phyloP scores from a whole-genome alignment of 1,140 invertebrate species.

The Drepana arcuata region DNA sequence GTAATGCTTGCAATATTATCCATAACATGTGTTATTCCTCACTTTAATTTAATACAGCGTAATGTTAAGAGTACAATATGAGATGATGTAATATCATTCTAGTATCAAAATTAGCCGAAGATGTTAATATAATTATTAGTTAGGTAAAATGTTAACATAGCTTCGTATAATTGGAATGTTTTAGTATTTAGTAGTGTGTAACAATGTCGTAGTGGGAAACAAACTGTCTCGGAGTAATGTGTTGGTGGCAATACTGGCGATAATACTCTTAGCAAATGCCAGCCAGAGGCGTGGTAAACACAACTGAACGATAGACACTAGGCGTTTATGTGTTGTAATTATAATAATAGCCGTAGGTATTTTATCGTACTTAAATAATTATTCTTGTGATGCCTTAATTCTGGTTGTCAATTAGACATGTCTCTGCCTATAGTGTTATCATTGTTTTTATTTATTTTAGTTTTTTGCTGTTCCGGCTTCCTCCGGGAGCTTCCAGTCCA shows the following conservation, averaged over 20 bases:
- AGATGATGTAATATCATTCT: constrained; percentile 73
- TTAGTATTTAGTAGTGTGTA: constrained; percentile 68
- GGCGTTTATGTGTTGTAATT: constrained; percentile 70
- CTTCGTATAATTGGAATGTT: constrained; percentile 73
- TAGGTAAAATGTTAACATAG: constrained; percentile 73
- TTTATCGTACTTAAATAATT: constrained; percentile 73
- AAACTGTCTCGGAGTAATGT: constrained; percentile 58
- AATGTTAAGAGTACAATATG: constrained; percentile 74
- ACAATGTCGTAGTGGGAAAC: constrained; percentile 64
- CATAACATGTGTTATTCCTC: constrained; percentile 61
- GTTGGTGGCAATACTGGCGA: constrained; percentile 70
- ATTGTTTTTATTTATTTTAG: constrained; percentile 68
- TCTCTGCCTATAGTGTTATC: constrained; percentile 72
- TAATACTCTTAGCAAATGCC: constrained; percentile 66
- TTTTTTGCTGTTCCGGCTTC: constrained; percentile 71
- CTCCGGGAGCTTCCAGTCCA: constrained; percentile 72
- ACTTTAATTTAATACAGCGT: constrained; percentile 67
- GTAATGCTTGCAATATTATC: constrained; percentile 72
- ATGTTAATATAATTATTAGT: constrained; percentile 71
- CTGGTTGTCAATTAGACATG: constrained; percentile 74
- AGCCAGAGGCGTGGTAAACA: constrained; percentile 43
- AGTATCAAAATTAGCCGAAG: constrained; percentile 74
- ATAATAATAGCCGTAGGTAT: constrained; percentile 73
- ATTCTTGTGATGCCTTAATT: constrained; percentile 75
- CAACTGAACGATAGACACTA: constrained; percentile 62